These are phyloP conservation scores for Zoanthus sansibaricus DNA, from an alignment of 92 coral and sea anemone species.

Conservation along the genomic window DNA sequence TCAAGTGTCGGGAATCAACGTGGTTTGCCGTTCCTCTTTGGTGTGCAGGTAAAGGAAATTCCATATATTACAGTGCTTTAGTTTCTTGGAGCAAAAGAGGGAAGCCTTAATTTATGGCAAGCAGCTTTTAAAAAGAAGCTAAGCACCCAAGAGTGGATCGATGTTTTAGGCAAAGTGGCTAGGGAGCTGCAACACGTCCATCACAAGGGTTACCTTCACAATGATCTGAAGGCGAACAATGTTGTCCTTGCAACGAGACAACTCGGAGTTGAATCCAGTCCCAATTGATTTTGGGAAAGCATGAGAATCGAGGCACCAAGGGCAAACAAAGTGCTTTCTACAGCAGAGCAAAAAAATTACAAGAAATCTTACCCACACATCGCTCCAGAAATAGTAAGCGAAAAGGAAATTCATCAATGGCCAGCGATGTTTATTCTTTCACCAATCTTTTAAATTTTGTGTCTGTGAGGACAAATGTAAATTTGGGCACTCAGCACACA, in stretches of 20 bases:
- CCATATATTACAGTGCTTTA: conserved; percentile 13
- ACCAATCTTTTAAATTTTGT: conserved; percentile 28
- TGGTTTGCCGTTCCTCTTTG: conserved; percentile 32
- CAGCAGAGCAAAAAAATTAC: not conserved
- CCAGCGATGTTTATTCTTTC: conserved; percentile 39
- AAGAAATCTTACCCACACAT: conserved; percentile 32
- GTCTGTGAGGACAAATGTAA: not conserved
- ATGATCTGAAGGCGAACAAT: conserved; percentile 42
- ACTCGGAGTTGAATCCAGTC: conserved; percentile 17
- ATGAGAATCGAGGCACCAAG: not conserved
- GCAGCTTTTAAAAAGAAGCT: not conserved
- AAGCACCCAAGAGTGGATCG: conserved; percentile 21
- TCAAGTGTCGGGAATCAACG: conserved; percentile 8
- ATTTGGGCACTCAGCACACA: not conserved
- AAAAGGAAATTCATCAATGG: not conserved
- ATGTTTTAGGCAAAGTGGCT: conserved; percentile 21
- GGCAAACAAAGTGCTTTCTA: not conserved
- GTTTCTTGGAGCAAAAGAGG: conserved; percentile 17
- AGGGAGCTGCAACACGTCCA: conserved; percentile 25
- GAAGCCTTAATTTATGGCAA: not conserved
- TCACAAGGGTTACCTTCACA: conserved; percentile 12
- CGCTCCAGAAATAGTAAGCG: conserved; percentile 43
- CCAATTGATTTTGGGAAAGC: conserved; percentile 31
- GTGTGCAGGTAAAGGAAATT: conserved; percentile 5
- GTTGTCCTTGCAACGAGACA: conserved; percentile 18